Conservation (phyloP, 2,888 invertebrate genomes). For the Leucophenga montana region DNA sequence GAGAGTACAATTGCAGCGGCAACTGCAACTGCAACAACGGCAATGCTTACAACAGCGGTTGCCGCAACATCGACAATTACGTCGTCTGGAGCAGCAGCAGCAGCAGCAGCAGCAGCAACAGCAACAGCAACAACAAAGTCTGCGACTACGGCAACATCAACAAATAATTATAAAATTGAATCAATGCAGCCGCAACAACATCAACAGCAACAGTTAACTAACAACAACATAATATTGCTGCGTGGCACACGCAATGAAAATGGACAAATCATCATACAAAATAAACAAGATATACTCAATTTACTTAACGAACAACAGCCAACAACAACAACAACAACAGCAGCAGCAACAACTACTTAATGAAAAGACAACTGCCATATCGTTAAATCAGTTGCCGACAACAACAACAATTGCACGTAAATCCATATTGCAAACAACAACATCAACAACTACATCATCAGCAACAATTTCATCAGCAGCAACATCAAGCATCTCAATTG, state of each 20-base stretch:
- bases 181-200: conserved; percentile 59
- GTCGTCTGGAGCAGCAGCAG: conserved; percentile 39
- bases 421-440: conserved; percentile 59
- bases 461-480: conserved; percentile 24
- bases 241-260: conserved; percentile 73
- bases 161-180: conserved; percentile 59
- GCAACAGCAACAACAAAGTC: conserved; percentile 43
- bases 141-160: conserved; percentile 54
- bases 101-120: conserved; percentile 46
- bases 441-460: not conserved
- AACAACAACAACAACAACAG: conserved; percentile 54
- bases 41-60: conserved; percentile 33
- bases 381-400: conserved; percentile 67
- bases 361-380: conserved; percentile 62
- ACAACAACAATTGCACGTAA: conserved; percentile 69
- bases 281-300: conserved; percentile 73
- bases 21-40: conserved; percentile 20
- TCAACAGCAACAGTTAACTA: conserved; percentile 56
- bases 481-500: conserved; percentile 54
- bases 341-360: conserved; percentile 48
- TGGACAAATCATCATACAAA: conserved; percentile 73
- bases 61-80: conserved; percentile 44
- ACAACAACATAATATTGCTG: conserved; percentile 71
- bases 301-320: conserved; percentile 69
- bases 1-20: conserved; percentile 25